Conservation (phyloP, 2,113 vertebrate genomes). For the Gadus macrocephalus region DNA sequence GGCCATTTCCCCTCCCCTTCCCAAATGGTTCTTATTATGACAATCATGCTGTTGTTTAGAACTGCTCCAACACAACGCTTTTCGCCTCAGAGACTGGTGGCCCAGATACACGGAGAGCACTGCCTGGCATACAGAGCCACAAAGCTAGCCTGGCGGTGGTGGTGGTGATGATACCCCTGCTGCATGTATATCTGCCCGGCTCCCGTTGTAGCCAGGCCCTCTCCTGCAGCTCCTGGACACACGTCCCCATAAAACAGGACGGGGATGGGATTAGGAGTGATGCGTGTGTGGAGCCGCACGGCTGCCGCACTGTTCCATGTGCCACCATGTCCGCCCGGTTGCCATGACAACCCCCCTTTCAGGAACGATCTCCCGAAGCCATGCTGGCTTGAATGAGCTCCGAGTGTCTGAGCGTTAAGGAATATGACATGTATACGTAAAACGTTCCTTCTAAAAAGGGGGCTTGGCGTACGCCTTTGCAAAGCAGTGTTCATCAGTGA, state of each 20-base stretch:
- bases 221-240: constrained; percentile 13
- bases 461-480: too few relatives aligned
- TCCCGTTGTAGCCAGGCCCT: background rate
- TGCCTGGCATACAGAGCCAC: constrained; percentile 29
- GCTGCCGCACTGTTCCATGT: too few relatives aligned
- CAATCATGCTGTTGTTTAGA: constrained; percentile 40
- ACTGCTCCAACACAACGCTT: constrained; percentile 34
- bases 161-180: constrained; percentile 34
- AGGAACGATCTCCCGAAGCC: constrained; percentile 52
- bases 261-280: constrained; percentile 19
- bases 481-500: background rate
- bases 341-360: constrained; percentile 61
- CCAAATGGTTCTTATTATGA: constrained; percentile 37
- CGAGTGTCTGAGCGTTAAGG: constrained; percentile 35
- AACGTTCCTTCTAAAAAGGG: too few relatives aligned
- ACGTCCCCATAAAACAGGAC: constrained; percentile 3
- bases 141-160: constrained; percentile 33
- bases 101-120: too few relatives aligned
- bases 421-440: background rate
- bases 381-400: constrained; percentile 47
- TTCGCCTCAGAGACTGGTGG: too few relatives aligned
- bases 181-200: constrained; percentile 18
- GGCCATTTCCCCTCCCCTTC: background rate
- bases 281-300: background rate
- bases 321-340: constrained; percentile 33